Conservation (phyloP, 92 coral and sea anemone species). For the Actinostola sp. region DNA sequence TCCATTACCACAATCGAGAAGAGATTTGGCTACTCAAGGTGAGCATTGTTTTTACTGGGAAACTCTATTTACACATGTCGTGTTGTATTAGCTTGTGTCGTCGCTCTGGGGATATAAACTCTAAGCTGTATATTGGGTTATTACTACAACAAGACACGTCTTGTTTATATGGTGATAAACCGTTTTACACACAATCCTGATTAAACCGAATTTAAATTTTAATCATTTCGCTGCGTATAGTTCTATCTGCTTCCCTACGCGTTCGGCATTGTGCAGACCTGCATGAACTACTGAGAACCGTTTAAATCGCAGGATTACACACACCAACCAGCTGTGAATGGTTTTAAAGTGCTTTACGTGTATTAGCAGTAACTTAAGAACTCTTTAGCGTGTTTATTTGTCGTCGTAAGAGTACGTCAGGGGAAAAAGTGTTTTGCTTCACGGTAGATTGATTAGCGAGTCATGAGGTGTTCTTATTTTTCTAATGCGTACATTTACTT, state of each 20-base stretch:
- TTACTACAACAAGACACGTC: background rate
- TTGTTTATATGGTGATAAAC: background rate
- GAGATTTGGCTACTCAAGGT: slow-evolving; percentile 88
- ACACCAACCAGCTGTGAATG: slow-evolving; percentile 7
- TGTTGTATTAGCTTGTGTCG: slow-evolving; percentile 5
- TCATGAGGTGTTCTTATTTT: background rate
- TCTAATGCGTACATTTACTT: background rate
- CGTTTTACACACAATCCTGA: background rate
- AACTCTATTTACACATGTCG: slow-evolving; percentile 4
- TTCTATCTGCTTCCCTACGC: background rate
- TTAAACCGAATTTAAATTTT: background rate
- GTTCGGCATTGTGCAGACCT: background rate
- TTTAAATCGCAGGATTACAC: slow-evolving; percentile 4
- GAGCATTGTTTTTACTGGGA: background rate
- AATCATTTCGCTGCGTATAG: background rate
- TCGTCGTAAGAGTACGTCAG: slow-evolving; percentile 11
- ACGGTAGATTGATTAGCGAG: slow-evolving; percentile 2
- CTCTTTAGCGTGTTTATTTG: slow-evolving; percentile 29
- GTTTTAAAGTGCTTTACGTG: slow-evolving; percentile 3
- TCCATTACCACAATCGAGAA: slow-evolving; percentile 84
- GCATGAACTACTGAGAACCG: background rate
- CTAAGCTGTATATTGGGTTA: background rate
- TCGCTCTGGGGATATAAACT: background rate
- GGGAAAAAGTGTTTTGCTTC: slow-evolving; percentile 14
- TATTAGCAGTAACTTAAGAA: slow-evolving; percentile 18